These are phyloP conservation scores for Drosophila orena DNA, from an alignment of 1,140 invertebrate genomes.

Conservation along the genomic window DNA sequence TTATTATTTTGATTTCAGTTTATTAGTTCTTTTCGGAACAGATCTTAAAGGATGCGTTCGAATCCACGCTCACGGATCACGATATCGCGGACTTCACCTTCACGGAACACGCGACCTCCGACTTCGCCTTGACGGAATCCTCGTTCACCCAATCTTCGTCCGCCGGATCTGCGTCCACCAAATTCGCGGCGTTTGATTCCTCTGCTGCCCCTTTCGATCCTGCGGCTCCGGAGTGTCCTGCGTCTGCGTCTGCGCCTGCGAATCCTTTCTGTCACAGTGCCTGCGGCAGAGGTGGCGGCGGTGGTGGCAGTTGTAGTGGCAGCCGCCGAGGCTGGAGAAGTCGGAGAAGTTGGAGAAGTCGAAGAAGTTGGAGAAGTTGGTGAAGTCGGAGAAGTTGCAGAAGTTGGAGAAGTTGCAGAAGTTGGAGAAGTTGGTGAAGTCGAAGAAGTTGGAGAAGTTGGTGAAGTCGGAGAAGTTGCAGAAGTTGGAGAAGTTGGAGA, in stretches of 20 bases:
- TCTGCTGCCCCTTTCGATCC: background rate
- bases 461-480: background rate
- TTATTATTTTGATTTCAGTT: background rate
- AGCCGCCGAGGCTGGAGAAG: background rate
- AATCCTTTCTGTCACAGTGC: background rate
- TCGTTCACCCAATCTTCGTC: background rate
- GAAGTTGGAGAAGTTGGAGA: background rate
- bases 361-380: background rate
- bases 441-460: background rate
- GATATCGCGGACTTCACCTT: background rate
- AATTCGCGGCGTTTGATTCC: background rate
- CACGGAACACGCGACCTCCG: background rate
- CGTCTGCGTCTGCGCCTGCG: background rate
- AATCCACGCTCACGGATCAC: background rate
- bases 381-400: background rate
- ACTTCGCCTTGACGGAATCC: background rate
- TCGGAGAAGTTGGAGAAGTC: background rate
- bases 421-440: background rate
- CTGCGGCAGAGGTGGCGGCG: background rate
- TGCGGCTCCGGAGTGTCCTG: background rate
- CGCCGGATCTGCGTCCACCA: background rate
- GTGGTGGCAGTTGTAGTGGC: background rate
- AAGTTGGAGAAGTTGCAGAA: background rate
- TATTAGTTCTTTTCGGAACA: background rate
- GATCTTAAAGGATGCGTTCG: constrained; percentile 2